These are phyloP conservation scores for Platycheirus albimanus DNA, from an alignment of 2,888 invertebrate species.

Conservation along the genomic window DNA sequence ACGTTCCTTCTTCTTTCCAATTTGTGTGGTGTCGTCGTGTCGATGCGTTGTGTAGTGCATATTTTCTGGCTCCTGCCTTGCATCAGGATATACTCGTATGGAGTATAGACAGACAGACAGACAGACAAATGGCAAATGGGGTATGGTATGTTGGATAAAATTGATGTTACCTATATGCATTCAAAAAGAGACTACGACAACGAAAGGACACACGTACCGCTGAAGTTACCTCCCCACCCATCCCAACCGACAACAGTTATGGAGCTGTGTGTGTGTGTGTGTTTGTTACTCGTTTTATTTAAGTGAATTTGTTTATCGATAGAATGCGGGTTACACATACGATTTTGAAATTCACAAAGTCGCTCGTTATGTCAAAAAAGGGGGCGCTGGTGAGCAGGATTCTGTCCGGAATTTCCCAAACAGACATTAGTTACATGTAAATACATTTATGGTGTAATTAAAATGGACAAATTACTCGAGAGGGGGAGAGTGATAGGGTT, in stretches of 20 bases:
- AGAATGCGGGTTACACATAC: conserved; percentile 7
- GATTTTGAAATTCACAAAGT: conserved; percentile 29
- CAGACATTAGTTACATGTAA: conserved; percentile 64
- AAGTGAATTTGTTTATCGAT: conserved; percentile 61
- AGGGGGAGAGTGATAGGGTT: background rate
- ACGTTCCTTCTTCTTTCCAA: background rate
- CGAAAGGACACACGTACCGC: conserved; percentile 1
- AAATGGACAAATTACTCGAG: conserved; percentile 59
- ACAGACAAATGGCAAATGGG: conserved; percentile 43
- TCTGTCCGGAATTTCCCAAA: conserved; percentile 38
- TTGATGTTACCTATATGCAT: conserved; percentile 51
- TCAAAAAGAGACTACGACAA: background rate
- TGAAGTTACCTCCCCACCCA: no score
- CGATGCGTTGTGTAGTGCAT: background rate
- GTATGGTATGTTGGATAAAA: conserved; percentile 46
- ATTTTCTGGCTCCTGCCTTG: conserved; percentile 3
- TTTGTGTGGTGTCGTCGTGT: background rate
- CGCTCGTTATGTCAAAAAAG: background rate
- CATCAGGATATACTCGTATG: no score
- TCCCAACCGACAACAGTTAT: conserved; percentile 1
- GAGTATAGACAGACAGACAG: conserved; percentile 17
- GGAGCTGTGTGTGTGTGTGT: no score
- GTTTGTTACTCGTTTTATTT: no score
- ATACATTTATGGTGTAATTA: conserved; percentile 69
- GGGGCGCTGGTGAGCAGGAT: background rate